Conservation (phyloP, 2,888 invertebrate genomes). For the Sepioteuthis lessoniana region DNA sequence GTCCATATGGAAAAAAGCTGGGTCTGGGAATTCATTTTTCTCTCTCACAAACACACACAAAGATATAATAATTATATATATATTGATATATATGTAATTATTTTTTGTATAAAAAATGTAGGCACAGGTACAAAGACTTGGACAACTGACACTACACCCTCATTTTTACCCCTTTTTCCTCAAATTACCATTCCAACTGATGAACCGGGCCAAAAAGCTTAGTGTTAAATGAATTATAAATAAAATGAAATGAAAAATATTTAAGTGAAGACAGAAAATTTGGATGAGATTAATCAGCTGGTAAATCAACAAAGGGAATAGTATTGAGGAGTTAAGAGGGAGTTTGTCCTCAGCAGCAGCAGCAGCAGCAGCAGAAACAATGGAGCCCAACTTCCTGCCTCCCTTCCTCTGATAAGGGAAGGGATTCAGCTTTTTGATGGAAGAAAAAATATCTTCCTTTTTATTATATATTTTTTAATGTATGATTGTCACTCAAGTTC, state of each 20-base stretch:
- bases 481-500: slow-evolving; percentile 20
- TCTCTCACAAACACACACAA: background rate
- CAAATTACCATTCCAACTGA: background rate
- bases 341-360: background rate
- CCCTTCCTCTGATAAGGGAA: no score
- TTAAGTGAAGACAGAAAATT: background rate
- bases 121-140: slow-evolving; percentile 33
- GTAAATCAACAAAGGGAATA: background rate
- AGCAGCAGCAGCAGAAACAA: background rate
- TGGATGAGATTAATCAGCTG: slow-evolving; percentile 33
- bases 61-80: background rate
- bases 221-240: background rate
- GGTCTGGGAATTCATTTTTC: background rate
- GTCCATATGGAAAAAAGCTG: accelerated
- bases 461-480: background rate
- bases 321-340: background rate
- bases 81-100: background rate
- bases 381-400: slow-evolving; percentile 5
- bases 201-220: background rate
- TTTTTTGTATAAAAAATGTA: background rate
- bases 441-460: slow-evolving; percentile 2
- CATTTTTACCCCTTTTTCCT: background rate
- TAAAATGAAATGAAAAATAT: background rate
- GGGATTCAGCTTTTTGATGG: background rate
- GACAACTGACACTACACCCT: background rate